These are phyloP conservation scores for Polypedilum pembai DNA, from an alignment of 1,140 invertebrate species.

Conservation along the genomic window DNA sequence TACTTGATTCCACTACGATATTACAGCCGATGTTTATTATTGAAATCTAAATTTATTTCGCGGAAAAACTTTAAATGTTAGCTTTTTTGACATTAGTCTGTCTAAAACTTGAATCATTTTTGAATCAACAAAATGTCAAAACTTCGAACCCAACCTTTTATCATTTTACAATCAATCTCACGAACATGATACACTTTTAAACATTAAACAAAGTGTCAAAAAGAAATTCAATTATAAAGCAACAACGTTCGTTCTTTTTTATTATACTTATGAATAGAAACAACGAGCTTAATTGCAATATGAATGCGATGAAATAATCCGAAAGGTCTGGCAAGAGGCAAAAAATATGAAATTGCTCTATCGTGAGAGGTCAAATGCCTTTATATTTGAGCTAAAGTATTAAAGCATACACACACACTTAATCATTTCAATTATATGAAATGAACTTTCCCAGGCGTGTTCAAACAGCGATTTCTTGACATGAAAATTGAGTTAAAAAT, in stretches of 20 bases:
- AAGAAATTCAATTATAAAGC: background rate
- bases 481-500: conserved; percentile 14
- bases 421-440: conserved; percentile 5
- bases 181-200: too few relatives aligned
- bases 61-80: too few relatives aligned
- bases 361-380: conserved; percentile 28
- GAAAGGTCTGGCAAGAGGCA: background rate
- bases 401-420: conserved; percentile 4
- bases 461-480: background rate
- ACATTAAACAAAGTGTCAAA: background rate
- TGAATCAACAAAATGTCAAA: too few relatives aligned
- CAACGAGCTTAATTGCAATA: conserved; percentile 10
- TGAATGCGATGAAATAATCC: conserved; percentile 3
- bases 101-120: too few relatives aligned
- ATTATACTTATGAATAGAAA: background rate
- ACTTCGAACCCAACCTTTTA: too few relatives aligned
- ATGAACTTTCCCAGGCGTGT: conserved; percentile 2
- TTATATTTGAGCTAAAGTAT: background rate
- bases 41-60: too few relatives aligned
- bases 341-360: conserved; percentile 1
- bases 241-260: background rate
- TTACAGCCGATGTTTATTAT: too few relatives aligned
- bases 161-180: too few relatives aligned
- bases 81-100: too few relatives aligned
- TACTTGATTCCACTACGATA: too few relatives aligned